Evolutionary conservation across 1,140 invertebrate genomes (phyloP), one percentile per base, ranked within the genome.

Genomic region (Macrobrachium nipponense): DNA sequence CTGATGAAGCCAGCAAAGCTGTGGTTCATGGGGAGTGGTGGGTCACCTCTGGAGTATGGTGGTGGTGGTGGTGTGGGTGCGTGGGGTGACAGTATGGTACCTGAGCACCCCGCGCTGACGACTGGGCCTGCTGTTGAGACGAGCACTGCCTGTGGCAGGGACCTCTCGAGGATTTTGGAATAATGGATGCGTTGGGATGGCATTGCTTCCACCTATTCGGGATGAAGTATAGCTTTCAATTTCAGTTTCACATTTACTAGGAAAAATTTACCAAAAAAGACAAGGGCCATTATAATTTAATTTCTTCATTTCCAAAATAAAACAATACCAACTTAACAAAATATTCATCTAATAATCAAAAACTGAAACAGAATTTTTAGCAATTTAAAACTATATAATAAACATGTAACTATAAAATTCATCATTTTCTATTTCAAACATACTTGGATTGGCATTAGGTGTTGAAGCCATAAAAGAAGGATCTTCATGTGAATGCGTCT

Each of bases 31-130:
- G 75, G 66, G 79, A 77, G 80, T 79, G 82, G 44, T 70, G 23
- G 68, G 82, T 85, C 84, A 89, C 88, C 88, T 89, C 85, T 89
- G 88, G 77, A 89, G 81, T 68, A 89, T 83, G 82, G 88, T 87
- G 82, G 85, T 84, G 82, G 81, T 88, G 78, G 85, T 84, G 88
- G 68, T 82, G 82, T 87, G 88, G 84, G 85, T 82, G 79, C 85
- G 88, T 61, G 85, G 88, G 85, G 81, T 84, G 85, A 84, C 75
- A 75, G 79, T 85, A 61, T 88, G 82, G 86, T 89, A 89, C 85
- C 88, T 87, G 61, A 89, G 88, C 79, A 87, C 88, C 81, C 88
- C 85, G 70, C 88, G 85, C 68, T 87, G 82, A 18, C 88, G 85
- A 77, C 80, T 73, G 44, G 86, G 72, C 64, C 86, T 10, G 61